phyloP scores from a whole-genome alignment of 2,113 vertebrate genomes.

The Chitala chitala region DNA sequence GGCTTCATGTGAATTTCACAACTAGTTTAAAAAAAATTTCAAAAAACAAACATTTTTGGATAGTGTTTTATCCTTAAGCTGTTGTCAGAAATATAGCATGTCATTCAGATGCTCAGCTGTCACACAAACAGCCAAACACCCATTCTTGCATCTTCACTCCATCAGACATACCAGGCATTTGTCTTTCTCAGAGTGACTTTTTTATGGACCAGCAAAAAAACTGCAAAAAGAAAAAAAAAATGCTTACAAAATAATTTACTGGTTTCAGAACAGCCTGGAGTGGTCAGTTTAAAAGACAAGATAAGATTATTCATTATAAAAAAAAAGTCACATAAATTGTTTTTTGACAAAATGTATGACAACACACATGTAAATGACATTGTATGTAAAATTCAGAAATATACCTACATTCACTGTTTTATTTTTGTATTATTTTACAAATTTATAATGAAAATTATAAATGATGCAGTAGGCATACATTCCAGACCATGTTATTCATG shows the following conservation, averaged over 20 bases:
- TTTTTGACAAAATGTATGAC: neutral
- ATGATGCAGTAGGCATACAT: no score
- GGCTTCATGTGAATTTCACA: neutral
- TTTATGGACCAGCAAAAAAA: slow-evolving; percentile 31
- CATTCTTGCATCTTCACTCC: slow-evolving; percentile 13
- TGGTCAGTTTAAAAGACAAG: slow-evolving; percentile 31
- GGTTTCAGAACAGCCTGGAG: slow-evolving; percentile 43
- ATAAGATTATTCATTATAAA: slow-evolving; percentile 35
- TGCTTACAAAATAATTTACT: slow-evolving; percentile 48
- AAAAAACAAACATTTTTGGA: neutral
- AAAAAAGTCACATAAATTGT: slow-evolving; percentile 49
- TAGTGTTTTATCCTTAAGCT: slow-evolving; percentile 6
- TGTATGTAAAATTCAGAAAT: neutral
- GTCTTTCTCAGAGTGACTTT: slow-evolving; percentile 28
- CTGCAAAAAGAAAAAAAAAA: slow-evolving; percentile 44
- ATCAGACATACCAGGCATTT: slow-evolving; percentile 6
- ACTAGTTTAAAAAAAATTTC: neutral
- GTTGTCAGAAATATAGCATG: neutral
- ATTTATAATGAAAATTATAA: no score
- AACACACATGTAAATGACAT: neutral
- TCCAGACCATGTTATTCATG: no score
- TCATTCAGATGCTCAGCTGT: slow-evolving; percentile 5
- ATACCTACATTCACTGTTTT: no score
- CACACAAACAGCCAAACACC: slow-evolving; percentile 19
- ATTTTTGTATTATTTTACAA: no score